Percentiles rank a stretch among this genome's conserved stretches.
phyloP scores from a whole-genome alignment of 2,797 vertebrate genomes.

The Gallinago solitaria region DNA sequence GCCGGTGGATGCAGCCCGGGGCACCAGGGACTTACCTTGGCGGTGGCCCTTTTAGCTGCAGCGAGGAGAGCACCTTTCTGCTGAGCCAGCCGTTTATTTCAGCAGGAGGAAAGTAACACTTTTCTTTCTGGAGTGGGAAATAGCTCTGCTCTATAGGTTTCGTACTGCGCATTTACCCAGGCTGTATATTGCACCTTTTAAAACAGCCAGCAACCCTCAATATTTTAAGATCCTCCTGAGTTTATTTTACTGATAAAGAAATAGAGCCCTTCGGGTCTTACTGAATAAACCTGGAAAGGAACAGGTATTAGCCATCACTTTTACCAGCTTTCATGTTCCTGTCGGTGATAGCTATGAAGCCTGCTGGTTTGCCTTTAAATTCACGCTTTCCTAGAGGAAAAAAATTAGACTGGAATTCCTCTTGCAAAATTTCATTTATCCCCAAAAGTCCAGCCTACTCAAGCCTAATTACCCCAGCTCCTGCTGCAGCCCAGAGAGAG shows the following conservation, averaged over 20 bases:
- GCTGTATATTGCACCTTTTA: neutral
- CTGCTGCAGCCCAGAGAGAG: neutral
- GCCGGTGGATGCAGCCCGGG: rapidly evolving
- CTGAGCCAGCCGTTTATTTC: neutral
- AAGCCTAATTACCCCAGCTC: neutral
- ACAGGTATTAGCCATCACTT: neutral
- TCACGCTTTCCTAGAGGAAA: neutral
- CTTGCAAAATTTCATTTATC: neutral
- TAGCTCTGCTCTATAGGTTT: neutral
- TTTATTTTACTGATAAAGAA: slow-evolving; percentile 23
- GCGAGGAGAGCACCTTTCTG: neutral
- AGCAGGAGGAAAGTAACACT: neutral
- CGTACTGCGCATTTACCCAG: neutral
- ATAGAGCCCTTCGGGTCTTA: neutral
- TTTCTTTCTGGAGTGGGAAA: neutral
- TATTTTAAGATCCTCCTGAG: neutral
- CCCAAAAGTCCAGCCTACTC: neutral
- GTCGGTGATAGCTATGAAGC: neutral
- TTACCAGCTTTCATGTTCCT: neutral
- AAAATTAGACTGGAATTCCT: neutral
- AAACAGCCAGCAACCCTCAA: neutral
- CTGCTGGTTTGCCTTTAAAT: neutral
- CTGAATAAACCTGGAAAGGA: slow-evolving; percentile 3
- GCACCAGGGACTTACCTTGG: neutral
- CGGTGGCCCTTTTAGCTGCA: neutral